These are phyloP conservation scores for Pantherophis alleghaniensis DNA, from an alignment of 2,797 vertebrate genomes.

Conservation along the genomic window DNA sequence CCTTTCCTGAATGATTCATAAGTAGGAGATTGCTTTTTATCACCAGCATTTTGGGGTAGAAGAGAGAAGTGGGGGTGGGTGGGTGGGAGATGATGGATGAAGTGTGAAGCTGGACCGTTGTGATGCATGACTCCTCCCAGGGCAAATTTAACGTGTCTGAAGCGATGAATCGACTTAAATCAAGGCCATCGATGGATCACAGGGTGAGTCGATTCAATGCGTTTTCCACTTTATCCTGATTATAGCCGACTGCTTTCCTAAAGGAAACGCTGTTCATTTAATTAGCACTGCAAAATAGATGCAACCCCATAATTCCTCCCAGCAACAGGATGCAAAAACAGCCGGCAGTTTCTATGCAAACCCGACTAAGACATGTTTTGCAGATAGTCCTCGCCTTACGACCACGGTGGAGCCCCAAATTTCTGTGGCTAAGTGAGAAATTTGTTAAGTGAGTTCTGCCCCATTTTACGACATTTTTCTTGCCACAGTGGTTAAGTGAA, in stretches of 20 bases:
- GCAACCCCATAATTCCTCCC: background rate
- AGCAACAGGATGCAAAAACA: conserved; percentile 1
- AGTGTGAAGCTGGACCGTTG: background rate
- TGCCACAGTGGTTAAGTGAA: too few relatives aligned
- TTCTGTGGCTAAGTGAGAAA: background rate
- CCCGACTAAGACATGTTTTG: conserved; percentile 14
- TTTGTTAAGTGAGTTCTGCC: background rate
- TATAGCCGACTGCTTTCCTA: background rate
- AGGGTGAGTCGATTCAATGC: conserved; percentile 43
- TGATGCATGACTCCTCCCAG: conserved; percentile 17
- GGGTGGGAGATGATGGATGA: conserved; percentile 11
- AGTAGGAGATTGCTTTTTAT: conserved; percentile 26
- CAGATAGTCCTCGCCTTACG: background rate
- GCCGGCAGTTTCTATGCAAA: background rate
- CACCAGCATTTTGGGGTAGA: background rate
- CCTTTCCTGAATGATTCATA: rapidly evolving
- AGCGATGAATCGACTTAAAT: conserved; percentile 51
- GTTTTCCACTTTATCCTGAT: background rate
- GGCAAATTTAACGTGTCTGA: conserved; percentile 28
- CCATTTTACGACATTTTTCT: background rate
- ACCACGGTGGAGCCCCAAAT: background rate
- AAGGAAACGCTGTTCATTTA: conserved; percentile 22
- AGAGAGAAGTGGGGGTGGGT: background rate
- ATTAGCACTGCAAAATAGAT: conserved; percentile 50
- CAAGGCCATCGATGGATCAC: conserved; percentile 37